Evolutionary conservation across 2,888 invertebrate species (phyloP).

Genomic region (Autographa pulchrina): DNA sequence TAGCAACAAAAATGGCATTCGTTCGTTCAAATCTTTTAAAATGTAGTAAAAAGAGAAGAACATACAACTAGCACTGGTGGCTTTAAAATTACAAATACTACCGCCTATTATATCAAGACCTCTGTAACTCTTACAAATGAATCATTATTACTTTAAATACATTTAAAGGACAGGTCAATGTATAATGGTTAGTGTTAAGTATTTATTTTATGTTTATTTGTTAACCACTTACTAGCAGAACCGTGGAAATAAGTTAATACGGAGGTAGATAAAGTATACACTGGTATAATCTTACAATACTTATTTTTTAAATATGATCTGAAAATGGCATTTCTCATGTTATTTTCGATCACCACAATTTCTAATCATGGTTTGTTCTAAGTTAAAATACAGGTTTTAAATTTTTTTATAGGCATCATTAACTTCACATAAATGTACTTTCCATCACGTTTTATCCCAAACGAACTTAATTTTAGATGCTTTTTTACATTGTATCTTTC

Average conservation of each 20-base stretch:
- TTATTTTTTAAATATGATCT: too few species aligned
- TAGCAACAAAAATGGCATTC: slow-evolving; percentile 19
- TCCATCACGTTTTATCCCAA: too few species aligned
- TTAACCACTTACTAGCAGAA: slow-evolving; percentile 23
- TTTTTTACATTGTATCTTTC: too few species aligned
- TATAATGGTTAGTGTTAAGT: slow-evolving; percentile 12
- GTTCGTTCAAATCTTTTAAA: slow-evolving; percentile 11
- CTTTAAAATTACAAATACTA: slow-evolving; percentile 20
- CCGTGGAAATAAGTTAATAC: slow-evolving; percentile 30
- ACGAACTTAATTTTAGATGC: too few species aligned
- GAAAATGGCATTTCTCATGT: too few species aligned
- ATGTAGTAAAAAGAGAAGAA: slow-evolving; percentile 24
- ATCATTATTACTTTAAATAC: slow-evolving; percentile 24
- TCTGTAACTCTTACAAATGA: slow-evolving; percentile 10
- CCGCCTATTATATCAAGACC: slow-evolving; percentile 10
- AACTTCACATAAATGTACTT: too few species aligned
- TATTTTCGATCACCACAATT: too few species aligned
- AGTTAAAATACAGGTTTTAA: too few species aligned
- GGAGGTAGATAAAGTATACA: slow-evolving; percentile 31
- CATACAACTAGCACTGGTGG: slow-evolving; percentile 5
- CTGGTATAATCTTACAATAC: too few species aligned
- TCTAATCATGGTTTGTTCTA: too few species aligned
- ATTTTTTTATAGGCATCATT: too few species aligned
- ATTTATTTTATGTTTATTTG: slow-evolving; percentile 40
- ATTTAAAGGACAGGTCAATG: slow-evolving; percentile 33